A percentile compares a stretch with the other conserved stretches of the same genome.
phyloP scores from a whole-genome alignment of 1,140 invertebrate genomes.

The Sesamia nonagrioides region DNA sequence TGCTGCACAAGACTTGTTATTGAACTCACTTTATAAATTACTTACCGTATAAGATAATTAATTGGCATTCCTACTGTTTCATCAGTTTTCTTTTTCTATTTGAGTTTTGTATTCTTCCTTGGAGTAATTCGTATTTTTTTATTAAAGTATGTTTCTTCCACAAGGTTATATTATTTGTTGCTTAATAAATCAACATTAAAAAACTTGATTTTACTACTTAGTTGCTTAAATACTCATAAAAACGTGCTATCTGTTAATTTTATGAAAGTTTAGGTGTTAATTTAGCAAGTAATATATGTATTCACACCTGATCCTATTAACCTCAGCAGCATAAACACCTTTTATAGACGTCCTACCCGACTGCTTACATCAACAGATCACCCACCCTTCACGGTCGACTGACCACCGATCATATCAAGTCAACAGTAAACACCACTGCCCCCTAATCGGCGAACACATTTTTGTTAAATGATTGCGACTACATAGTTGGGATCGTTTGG shows the following conservation, averaged over 20 bases:
- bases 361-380: not conserved
- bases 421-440: not conserved
- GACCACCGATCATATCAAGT: not conserved
- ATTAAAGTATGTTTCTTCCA: not conserved
- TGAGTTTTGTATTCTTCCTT: not conserved
- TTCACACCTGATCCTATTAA: not conserved
- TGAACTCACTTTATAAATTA: constrained; percentile 21
- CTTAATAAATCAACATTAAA: not conserved
- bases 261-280: not conserved
- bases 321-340: not conserved
- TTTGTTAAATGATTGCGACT: no score
- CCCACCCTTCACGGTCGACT: not conserved
- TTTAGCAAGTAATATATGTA: not conserved
- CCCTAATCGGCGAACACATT: no score
- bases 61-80: constrained; percentile 6
- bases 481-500: no score
- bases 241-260: not conserved
- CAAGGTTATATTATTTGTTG: not conserved
- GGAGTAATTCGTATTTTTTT: not conserved
- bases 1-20: constrained; percentile 14
- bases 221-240: not conserved
- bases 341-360: not conserved
- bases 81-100: not conserved
- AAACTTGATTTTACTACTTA: no score
- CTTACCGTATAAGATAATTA: constrained; percentile 20